Percentiles rank a stretch among this genome's conserved stretches.
These are phyloP conservation scores for Lithobates pipiens DNA, from an alignment of 2,797 vertebrate species.

Conservation along the genomic window DNA sequence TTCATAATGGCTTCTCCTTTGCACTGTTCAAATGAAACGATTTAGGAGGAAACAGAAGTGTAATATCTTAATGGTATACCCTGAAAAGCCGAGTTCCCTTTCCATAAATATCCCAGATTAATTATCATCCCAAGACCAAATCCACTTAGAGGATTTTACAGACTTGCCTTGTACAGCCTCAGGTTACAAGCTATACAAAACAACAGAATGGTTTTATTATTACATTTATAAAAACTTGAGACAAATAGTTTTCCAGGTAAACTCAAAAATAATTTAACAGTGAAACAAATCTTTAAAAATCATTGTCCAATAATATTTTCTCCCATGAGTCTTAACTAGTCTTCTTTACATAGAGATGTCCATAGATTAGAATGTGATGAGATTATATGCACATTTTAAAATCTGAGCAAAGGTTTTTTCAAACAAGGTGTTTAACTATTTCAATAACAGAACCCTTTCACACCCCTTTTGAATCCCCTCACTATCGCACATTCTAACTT, in stretches of 20 bases:
- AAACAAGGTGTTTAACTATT: neutral
- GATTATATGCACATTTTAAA: neutral
- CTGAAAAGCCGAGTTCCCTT: slow-evolving; percentile 68
- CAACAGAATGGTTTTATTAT: slow-evolving; percentile 15
- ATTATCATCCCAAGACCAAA: slow-evolving; percentile 73
- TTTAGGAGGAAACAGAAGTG: slow-evolving; percentile 33
- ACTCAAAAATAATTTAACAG: slow-evolving; percentile 55
- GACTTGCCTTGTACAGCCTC: slow-evolving; percentile 66
- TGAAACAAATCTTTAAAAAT: slow-evolving; percentile 54
- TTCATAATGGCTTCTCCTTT: neutral
- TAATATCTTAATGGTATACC: slow-evolving; percentile 56
- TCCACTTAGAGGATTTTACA: slow-evolving; percentile 76
- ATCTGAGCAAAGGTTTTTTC: neutral
- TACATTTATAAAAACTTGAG: slow-evolving; percentile 51
- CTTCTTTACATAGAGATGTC: neutral
- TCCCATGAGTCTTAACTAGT: no score
- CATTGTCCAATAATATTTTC: neutral
- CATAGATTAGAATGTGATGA: neutral
- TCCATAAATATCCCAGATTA: slow-evolving; percentile 80
- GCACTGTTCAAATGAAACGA: neutral
- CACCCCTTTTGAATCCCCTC: no score
- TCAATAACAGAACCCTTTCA: neutral
- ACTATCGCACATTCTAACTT: no score
- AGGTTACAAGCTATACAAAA: slow-evolving; percentile 10
- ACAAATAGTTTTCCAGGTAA: slow-evolving; percentile 59